Base-by-base conservation (phyloP, 2,113 vertebrate genomes). In the Chaenogobius annularis region DNA sequence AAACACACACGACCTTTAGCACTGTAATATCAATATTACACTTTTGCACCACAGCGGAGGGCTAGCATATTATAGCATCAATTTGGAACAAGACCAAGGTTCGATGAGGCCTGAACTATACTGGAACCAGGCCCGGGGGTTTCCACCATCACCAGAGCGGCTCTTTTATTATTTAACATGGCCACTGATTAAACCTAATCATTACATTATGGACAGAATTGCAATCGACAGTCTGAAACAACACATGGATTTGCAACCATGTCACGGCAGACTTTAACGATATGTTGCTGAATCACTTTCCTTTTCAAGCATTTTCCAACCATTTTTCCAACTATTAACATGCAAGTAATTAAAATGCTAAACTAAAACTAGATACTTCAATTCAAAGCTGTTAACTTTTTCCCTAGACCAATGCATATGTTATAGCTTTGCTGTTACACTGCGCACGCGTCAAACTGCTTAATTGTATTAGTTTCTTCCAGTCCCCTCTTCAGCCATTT, bases 41-140 rank as follows among this genome's bases (percentile, higher is more conserved):
- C 58, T 77, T 77, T 83, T 72, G 63, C 67, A 68, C 68, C 20
- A 69, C 63, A 43, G 68, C 73, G 63, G 79, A 68, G 79, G 52
- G 79, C 72, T 72, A 68, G 70, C 78, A 69, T 72, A 77, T 69
- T 84, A 88, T 82, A 87, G 73, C 73, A 76, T 79, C 58, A 77
- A 86, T 84, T 86, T 92, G 91, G 89, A 90, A 79, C 54, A 46
- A 75, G 64, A 73, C 90, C 83, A 91, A 76, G 82, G 68, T 90
- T 91, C 74, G 84, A 90, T 91, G 86, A 90, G 85, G 87, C 88
- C 67, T 83, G 80, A 85, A 83, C 75, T 73, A 43, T 70, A 66
- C 70, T 92, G 88, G 86, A 91, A 82, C 70, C 37, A 68, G 67
- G 83, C 88, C 90, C 85, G 54, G 77, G 73, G 68, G 77, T 79